Evolutionary conservation across 2,113 vertebrate species (phyloP).

Genomic region (Cromileptes altivelis): DNA sequence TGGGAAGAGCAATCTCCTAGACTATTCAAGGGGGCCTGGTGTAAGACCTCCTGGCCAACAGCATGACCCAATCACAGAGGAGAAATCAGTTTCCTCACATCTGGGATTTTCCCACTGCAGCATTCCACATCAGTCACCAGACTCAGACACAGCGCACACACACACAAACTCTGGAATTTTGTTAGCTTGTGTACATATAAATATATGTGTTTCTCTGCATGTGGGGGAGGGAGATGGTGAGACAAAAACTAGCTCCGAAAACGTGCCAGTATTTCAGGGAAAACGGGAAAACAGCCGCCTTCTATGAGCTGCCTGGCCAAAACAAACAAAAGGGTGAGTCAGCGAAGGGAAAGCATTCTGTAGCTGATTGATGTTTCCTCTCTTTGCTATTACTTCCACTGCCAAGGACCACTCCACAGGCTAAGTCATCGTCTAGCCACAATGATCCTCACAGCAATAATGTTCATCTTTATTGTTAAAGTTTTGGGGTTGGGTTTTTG

Average conservation of each 20-base stretch:
- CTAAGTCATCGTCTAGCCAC: constrained; percentile 59
- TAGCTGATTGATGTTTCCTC: constrained; percentile 78
- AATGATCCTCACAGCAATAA: constrained; percentile 52
- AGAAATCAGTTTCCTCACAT: constrained; percentile 76
- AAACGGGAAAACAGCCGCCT: constrained; percentile 27
- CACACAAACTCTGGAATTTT: constrained; percentile 38
- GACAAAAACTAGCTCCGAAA: constrained; percentile 23
- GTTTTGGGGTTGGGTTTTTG: constrained; percentile 4
- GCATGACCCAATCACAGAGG: constrained; percentile 67
- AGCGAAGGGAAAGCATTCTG: constrained; percentile 69
- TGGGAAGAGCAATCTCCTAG: constrained; percentile 79
- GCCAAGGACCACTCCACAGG: constrained; percentile 53
- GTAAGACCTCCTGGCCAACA: constrained; percentile 75
- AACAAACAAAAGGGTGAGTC: constrained; percentile 75
- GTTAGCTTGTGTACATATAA: constrained; percentile 42
- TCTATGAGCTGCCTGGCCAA: constrained; percentile 59
- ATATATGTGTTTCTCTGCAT: constrained; percentile 46
- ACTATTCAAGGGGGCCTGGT: constrained; percentile 68
- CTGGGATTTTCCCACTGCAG: constrained; percentile 78
- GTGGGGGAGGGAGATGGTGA: constrained; percentile 6
- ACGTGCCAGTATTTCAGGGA: constrained; percentile 32
- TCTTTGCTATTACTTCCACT: constrained; percentile 70
- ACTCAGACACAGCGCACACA: constrained; percentile 41
- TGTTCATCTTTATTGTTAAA: constrained; percentile 38
- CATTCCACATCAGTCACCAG: constrained; percentile 77